Evolutionary conservation across 2,797 vertebrate genomes (phyloP), one percentile per base, ranked within the genome.

Genomic region (Peromyscus melanophrys): DNA sequence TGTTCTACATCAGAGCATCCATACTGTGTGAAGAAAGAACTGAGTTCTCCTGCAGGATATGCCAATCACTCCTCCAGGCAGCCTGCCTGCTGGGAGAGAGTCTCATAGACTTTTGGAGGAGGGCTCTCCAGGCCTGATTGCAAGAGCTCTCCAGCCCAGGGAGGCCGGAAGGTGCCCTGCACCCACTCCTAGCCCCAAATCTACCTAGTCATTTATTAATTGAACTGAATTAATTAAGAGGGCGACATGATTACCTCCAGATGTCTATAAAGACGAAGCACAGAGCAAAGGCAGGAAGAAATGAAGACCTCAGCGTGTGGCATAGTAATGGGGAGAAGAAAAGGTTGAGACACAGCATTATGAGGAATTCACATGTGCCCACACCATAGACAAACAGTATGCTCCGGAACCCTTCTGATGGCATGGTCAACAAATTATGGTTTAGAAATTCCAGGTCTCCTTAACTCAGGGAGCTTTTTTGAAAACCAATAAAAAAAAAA

Each of bases 191-290:
- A 94, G 65, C 46, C 89, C 94, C 75, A 95, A 83, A 94, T 73
- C 85, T 73, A 92, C 88, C 88, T 94, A 90, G 81, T 97, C 93
- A 95, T 96, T 95, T 73, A 88, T 89, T 83, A 96, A 96, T 95
- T 86, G 27, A 78, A 84, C 83, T 71, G 88, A 97, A 98, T 92
- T 90, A 95, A 95, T 97, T 69, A 83, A 97, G 92, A 87, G 86
- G 25, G 27, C 43, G 94, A 12, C 49, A 73, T 83, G 81, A 97
- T 94, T 96, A 96, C 67, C 61, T 92, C 80, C 95, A 97, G 97
- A 92, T 96, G 95, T 90, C 89, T 97, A 29, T 3, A 37, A 85
- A 71, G 40, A 96, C 69, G 49, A 75, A 96, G 59, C 96, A 43
- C 78, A 83, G 46, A 43, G 46, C n/a, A 78, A 93, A 90, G 55